phyloP scores from a whole-genome alignment of 2,113 vertebrate genomes.

The Pungitius pungitius region DNA sequence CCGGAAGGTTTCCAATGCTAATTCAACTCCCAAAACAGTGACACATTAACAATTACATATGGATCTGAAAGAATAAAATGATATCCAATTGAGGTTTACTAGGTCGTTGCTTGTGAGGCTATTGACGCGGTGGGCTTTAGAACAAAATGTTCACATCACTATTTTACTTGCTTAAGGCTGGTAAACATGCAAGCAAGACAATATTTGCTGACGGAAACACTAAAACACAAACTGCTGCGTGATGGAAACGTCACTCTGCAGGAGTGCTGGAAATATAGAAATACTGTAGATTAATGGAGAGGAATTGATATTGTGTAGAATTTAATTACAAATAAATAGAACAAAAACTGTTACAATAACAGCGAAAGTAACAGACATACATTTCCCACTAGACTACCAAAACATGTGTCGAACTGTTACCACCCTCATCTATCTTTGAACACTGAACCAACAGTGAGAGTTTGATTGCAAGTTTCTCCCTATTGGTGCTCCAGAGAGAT shows the following conservation, averaged over 20 bases:
- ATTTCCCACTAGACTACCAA: constrained; percentile 7
- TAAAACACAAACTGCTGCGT: too few relatives aligned
- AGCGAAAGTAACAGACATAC: background rate
- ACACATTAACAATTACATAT: background rate
- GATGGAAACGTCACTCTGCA: too few relatives aligned
- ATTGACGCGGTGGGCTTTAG: too few relatives aligned
- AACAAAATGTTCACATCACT: too few relatives aligned
- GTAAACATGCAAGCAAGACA: background rate
- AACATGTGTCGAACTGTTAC: constrained; percentile 9
- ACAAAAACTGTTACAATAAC: background rate
- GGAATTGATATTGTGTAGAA: background rate
- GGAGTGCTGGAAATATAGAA: background rate
- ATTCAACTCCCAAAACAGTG: background rate
- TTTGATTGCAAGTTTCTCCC: constrained; percentile 23
- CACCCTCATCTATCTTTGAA: constrained; percentile 18
- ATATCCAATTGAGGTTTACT: background rate
- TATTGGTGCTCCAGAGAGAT: constrained; percentile 27
- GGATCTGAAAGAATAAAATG: background rate
- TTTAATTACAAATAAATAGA: background rate
- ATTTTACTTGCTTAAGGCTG: too few relatives aligned
- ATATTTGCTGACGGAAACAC: background rate
- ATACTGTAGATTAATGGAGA: background rate
- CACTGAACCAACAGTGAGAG: constrained; percentile 21
- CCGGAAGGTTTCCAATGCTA: background rate
- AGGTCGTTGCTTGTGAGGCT: too few relatives aligned